Evolutionary conservation across 2,797 vertebrate species (phyloP).

Genomic region (Cynodonichthys magdalenae): DNA sequence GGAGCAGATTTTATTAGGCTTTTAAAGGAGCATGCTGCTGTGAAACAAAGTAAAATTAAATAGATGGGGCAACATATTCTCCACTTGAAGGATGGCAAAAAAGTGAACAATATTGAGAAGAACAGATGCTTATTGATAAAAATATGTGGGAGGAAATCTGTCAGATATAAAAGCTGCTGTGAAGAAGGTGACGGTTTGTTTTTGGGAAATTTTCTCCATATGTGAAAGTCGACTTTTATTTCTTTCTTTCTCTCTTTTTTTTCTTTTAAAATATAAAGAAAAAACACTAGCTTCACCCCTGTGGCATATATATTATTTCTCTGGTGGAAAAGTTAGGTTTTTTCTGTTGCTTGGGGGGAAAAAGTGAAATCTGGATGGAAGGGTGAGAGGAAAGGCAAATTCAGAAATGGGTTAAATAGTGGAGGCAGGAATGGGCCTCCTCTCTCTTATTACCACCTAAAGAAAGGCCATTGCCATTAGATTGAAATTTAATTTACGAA

Average conservation of each 20-base stretch:
- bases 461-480: constrained; percentile 81
- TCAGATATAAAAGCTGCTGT: constrained; percentile 29
- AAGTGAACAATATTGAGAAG: constrained; percentile 21
- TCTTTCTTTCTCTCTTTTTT: background rate
- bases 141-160: constrained; percentile 46
- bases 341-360: constrained; percentile 50
- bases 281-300: constrained; percentile 31
- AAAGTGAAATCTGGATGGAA: constrained; percentile 39
- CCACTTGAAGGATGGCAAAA: constrained; percentile 10
- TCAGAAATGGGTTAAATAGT: constrained; percentile 58
- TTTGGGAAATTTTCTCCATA: constrained; percentile 27
- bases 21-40: background rate
- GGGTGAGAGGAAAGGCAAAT: constrained; percentile 35
- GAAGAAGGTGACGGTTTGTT: constrained; percentile 51
- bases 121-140: constrained; percentile 34
- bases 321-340: constrained; percentile 39
- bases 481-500: constrained; percentile 84
- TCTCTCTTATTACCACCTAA: constrained; percentile 74
- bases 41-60: constrained; percentile 24
- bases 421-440: constrained; percentile 48
- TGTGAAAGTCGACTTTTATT: constrained; percentile 44
- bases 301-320: constrained; percentile 43
- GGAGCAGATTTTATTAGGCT: background rate
- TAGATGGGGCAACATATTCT: constrained; percentile 22
- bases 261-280: constrained; percentile 22